These are phyloP conservation scores for Boulengeromyrus knoepffleri DNA, from an alignment of 2,113 vertebrate species.

Conservation along the genomic window DNA sequence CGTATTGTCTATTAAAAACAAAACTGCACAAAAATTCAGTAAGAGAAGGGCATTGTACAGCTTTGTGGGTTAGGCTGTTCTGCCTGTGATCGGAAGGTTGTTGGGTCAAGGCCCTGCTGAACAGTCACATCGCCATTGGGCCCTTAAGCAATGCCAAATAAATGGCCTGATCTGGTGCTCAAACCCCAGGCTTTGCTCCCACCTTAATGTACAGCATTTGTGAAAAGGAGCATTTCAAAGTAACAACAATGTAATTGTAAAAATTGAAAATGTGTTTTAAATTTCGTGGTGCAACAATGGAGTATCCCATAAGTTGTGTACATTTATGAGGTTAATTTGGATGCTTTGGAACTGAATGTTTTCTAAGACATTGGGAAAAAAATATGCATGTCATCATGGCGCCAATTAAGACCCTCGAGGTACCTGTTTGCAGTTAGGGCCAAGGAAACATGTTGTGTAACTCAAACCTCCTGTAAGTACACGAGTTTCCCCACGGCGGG, in stretches of 20 bases:
- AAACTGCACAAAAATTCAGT: neutral
- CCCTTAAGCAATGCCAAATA: neutral
- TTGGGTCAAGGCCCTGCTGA: neutral
- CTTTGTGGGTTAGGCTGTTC: neutral
- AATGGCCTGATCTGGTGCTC: neutral
- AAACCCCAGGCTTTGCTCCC: neutral
- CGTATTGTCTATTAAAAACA: neutral
- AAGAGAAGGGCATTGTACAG: neutral
- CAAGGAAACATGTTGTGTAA: conserved; percentile 42
- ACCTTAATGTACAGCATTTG: neutral
- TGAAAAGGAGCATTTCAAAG: neutral
- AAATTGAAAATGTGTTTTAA: neutral
- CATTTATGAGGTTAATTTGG: neutral
- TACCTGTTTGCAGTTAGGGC: conserved; percentile 20
- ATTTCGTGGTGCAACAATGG: neutral
- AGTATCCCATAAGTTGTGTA: neutral
- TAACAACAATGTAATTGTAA: neutral
- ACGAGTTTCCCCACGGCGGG: conserved; percentile 31
- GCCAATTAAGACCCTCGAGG: neutral
- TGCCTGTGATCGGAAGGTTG: neutral
- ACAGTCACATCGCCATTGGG: neutral
- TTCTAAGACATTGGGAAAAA: neutral
- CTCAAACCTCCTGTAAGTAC: conserved; percentile 41
- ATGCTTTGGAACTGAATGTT: neutral
- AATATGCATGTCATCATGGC: neutral